These are phyloP conservation scores for Blastobasis adustella DNA, from an alignment of 2,888 invertebrate species.

Conservation along the genomic window DNA sequence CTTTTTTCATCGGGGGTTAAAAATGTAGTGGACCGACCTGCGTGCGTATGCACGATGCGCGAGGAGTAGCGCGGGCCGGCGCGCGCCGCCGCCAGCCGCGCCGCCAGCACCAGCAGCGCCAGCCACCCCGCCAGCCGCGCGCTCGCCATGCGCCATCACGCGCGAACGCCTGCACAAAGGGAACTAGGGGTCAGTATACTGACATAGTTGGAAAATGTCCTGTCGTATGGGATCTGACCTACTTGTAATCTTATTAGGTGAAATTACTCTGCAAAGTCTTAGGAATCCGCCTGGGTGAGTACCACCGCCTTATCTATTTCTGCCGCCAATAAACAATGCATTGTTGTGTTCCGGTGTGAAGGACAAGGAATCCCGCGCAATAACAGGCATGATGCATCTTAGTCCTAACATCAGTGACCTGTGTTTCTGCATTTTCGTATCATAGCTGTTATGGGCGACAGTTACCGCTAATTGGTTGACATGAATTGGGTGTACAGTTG, in stretches of 20 bases:
- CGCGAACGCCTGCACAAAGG: constrained; percentile 39
- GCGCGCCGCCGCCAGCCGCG: constrained; percentile 40
- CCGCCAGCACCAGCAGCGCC: constrained; percentile 53
- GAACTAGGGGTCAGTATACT: background rate
- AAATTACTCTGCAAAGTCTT: background rate
- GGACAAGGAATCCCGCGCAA: too few relatives aligned
- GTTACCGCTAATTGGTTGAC: too few relatives aligned
- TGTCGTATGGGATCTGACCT: background rate
- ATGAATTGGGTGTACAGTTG: background rate
- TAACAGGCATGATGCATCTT: too few relatives aligned
- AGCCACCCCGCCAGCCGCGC: constrained; percentile 62
- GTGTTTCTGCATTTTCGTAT: too few relatives aligned
- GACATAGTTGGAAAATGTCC: background rate
- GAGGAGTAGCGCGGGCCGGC: constrained; percentile 83
- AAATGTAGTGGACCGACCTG: constrained; percentile 53
- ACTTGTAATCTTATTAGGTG: background rate
- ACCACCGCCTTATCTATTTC: too few relatives aligned
- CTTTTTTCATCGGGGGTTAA: too few relatives aligned
- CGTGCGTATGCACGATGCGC: constrained; percentile 86
- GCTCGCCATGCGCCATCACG: constrained; percentile 73
- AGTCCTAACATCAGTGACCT: too few relatives aligned
- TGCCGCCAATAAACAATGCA: too few relatives aligned
- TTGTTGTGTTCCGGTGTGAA: too few relatives aligned
- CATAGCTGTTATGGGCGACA: too few relatives aligned
- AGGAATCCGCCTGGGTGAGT: too few relatives aligned